Conservation (phyloP, 2,797 vertebrate species). For the Champsocephalus esox region DNA sequence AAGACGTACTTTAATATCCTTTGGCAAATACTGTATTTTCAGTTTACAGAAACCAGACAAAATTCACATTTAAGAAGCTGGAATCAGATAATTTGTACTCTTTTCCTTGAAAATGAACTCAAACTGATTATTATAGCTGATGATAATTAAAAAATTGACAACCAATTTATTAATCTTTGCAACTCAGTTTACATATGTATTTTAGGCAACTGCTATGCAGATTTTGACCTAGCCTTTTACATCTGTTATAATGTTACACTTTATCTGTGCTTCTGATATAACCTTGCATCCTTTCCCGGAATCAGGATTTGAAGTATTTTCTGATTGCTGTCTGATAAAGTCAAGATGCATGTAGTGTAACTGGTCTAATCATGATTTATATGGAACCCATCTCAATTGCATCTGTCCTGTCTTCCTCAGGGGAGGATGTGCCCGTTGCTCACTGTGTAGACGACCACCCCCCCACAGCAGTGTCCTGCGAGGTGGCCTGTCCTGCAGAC, state of each 20-base stretch:
- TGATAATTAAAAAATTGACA: no score
- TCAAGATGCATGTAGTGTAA: neutral
- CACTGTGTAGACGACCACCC: constrained; percentile 84
- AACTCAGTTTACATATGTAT: no score
- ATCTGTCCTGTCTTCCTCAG: constrained; percentile 71
- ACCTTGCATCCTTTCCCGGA: neutral
- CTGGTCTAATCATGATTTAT: neutral
- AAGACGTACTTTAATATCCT: no score
- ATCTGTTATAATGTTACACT: constrained; percentile 3
- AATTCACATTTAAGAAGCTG: no score
- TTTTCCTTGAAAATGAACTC: no score
- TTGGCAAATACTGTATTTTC: no score
- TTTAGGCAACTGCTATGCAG: no score
- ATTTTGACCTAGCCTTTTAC: no score
- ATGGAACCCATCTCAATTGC: neutral
- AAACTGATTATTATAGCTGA: no score
- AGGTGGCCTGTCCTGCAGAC: constrained; percentile 89
- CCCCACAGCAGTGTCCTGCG: constrained; percentile 82
- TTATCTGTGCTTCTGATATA: constrained; percentile 8
- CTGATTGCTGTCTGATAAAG: neutral
- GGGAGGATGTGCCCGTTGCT: constrained; percentile 79
- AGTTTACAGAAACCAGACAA: no score
- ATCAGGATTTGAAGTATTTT: neutral
- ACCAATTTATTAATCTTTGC: no score
- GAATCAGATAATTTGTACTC: no score